Percentiles rank a stretch among this genome's conserved stretches.
phyloP scores from a whole-genome alignment of 2,113 vertebrate species.

The Rhinopomastus cyanomelas region DNA sequence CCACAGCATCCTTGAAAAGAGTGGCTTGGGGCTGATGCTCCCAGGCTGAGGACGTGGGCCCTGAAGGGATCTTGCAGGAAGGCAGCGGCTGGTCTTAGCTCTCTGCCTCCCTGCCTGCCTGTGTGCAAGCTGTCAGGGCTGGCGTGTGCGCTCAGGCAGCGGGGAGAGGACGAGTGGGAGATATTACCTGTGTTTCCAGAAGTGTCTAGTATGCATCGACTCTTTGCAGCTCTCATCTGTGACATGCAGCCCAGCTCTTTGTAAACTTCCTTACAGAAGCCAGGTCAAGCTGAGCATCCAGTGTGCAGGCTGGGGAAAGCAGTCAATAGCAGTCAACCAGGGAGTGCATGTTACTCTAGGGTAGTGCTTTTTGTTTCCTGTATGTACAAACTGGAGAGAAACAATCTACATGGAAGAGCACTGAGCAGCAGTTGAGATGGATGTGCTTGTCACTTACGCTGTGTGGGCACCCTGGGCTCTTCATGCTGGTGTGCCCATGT shows the following conservation, averaged over 20 bases:
- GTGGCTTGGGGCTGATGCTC: background rate
- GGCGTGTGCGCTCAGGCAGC: rapidly evolving
- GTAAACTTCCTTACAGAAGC: background rate
- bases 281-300: background rate
- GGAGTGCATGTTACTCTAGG: background rate
- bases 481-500: rapidly evolving
- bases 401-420: rapidly evolving
- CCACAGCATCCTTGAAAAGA: background rate
- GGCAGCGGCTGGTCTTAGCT: rapidly evolving
- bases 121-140: rapidly evolving
- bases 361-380: background rate
- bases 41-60: background rate
- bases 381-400: background rate
- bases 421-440: rapidly evolving
- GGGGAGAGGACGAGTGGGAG: background rate
- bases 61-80: rapidly evolving
- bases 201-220: rapidly evolving
- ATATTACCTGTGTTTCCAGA: background rate
- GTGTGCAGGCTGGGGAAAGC: background rate
- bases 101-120: background rate
- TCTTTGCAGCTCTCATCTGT: background rate
- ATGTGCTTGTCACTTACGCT: background rate
- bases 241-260: background rate
- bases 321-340: no score
- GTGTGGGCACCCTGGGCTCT: rapidly evolving